A percentile compares a stretch with the other conserved stretches of the same genome.
These are phyloP conservation scores for Hypanus sabinus DNA, from an alignment of 2,113 vertebrate genomes.

Conservation along the genomic window DNA sequence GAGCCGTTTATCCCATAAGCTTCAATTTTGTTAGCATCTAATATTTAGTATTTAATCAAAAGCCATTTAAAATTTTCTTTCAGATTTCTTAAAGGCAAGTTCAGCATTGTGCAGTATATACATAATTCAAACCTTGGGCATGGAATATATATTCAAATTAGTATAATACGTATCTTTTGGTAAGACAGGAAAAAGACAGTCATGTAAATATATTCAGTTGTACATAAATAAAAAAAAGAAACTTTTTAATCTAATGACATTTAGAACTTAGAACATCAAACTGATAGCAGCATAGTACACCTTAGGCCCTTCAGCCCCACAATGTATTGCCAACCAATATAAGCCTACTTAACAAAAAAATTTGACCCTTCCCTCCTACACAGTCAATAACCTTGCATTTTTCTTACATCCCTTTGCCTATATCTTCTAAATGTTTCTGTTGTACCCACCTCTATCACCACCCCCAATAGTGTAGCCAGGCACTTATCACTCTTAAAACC, in stretches of 20 bases:
- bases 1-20: neutral
- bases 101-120: neutral
- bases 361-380: no score
- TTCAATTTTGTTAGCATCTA: neutral
- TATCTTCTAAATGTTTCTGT: no score
- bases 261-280: neutral
- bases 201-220: neutral
- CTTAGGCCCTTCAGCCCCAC: no score
- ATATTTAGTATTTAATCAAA: neutral
- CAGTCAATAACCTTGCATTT: no score
- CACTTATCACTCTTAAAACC: no score
- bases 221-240: neutral
- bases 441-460: no score
- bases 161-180: neutral
- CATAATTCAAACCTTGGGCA: neutral
- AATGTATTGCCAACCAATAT: no score
- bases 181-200: neutral
- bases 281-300: no score
- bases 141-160: neutral
- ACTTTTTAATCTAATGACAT: neutral
- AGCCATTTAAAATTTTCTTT: neutral
- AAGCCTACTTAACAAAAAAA: no score
- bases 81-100: neutral
- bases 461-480: no score
- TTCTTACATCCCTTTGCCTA: no score